A percentile compares a stretch with the other conserved stretches of the same genome.
These are phyloP conservation scores for Sylvietta virens DNA, from an alignment of 2,113 vertebrate species.

Conservation along the genomic window DNA sequence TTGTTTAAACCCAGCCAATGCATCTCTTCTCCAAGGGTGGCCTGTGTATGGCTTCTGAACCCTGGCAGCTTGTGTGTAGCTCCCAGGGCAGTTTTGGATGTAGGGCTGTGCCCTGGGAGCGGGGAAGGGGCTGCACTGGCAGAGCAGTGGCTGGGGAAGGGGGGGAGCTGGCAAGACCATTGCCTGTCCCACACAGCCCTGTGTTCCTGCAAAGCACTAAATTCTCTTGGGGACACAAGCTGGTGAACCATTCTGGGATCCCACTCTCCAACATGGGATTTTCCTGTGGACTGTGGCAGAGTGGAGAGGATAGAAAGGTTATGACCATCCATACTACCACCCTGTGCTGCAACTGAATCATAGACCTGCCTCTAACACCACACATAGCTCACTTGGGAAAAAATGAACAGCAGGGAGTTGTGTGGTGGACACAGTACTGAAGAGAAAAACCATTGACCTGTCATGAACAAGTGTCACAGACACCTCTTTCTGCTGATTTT, in stretches of 20 bases:
- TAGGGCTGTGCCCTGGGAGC: fast-evolving
- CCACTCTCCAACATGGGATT: background rate
- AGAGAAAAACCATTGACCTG: background rate
- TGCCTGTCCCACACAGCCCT: background rate
- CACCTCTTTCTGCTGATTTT: background rate
- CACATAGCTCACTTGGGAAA: fast-evolving
- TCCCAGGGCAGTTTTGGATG: fast-evolving
- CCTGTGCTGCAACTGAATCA: background rate
- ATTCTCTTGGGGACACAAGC: background rate
- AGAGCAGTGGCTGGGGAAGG: background rate
- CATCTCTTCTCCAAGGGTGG: background rate
- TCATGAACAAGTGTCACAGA: background rate
- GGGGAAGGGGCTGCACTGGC: background rate
- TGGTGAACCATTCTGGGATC: background rate
- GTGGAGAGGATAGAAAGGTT: background rate
- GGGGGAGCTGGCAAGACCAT: fast-evolving
- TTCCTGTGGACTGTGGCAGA: background rate
- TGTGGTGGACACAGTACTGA: background rate
- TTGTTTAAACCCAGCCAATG: background rate
- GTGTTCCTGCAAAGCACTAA: background rate
- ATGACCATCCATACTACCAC: background rate
- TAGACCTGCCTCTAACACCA: background rate
- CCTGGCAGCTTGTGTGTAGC: background rate
- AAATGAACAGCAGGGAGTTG: background rate
- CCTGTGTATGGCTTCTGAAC: background rate